Percentiles rank a stretch among this genome's conserved stretches.
Conservation (phyloP, 2,888 invertebrate species). For the Drosophila anomelani region DNA sequence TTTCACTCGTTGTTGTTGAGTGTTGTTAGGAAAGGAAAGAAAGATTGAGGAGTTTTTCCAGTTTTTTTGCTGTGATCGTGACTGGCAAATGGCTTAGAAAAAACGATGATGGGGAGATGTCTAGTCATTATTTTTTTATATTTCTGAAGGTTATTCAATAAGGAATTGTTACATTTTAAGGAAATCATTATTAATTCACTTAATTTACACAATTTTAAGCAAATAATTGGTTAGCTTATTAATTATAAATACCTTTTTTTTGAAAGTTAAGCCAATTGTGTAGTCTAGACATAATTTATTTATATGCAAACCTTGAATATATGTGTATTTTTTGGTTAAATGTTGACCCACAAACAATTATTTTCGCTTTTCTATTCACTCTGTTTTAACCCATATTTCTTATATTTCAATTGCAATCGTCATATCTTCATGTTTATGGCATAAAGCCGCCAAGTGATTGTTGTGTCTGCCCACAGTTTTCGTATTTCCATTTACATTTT, state of each 20-base stretch:
- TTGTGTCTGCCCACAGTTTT: constrained; percentile 36
- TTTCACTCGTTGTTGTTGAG: constrained; percentile 18
- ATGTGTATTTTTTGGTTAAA: not conserved
- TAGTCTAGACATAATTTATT: constrained; percentile 5
- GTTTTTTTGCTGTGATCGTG: constrained; percentile 27
- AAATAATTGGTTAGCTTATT: constrained; percentile 4
- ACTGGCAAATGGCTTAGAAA: constrained; percentile 24
- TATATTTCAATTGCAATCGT: constrained; percentile 30
- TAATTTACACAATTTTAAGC: not conserved
- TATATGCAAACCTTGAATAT: constrained; percentile 25
- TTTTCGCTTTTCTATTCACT: constrained; percentile 2
- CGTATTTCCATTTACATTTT: constrained; percentile 29
- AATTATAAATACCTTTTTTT: not conserved
- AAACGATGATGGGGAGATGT: constrained; percentile 1
- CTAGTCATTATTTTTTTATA: constrained; percentile 8
- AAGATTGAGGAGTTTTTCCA: constrained; percentile 26
- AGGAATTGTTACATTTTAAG: not conserved
- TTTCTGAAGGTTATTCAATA: constrained; percentile 5
- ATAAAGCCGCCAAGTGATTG: constrained; percentile 30
- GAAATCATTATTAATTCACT: constrained; percentile 7
- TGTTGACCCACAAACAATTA: constrained; percentile 24
- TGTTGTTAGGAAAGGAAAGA: constrained; percentile 7
- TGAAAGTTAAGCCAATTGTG: not conserved
- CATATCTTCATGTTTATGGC: constrained; percentile 16
- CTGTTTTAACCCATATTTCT: constrained; percentile 30